Conservation (phyloP, 1,140 invertebrate genomes). For the Neodiprion fabricii region DNA sequence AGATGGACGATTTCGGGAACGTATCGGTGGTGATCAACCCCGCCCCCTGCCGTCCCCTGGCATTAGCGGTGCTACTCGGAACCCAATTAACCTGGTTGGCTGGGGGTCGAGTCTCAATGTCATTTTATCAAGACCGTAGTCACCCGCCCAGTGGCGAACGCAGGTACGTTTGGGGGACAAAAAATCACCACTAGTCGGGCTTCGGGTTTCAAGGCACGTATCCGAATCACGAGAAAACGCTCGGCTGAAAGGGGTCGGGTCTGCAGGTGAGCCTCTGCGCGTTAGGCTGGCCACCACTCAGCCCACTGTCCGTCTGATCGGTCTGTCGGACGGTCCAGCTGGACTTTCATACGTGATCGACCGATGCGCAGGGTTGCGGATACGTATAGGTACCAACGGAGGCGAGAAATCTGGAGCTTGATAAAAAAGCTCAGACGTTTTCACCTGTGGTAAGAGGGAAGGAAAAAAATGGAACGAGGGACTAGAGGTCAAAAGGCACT, state of each 20-base stretch:
- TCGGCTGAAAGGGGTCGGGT: conserved; percentile 8
- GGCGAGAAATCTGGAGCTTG: too few relatives aligned
- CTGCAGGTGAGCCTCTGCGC: not conserved
- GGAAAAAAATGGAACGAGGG: conserved; percentile 25
- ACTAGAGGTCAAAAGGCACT: conserved; percentile 29
- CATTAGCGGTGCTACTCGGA: too few relatives aligned
- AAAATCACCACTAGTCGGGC: not conserved
- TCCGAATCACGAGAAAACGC: conserved; percentile 10
- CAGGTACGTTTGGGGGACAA: not conserved
- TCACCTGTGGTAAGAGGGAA: conserved; percentile 13
- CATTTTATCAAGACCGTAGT: too few relatives aligned
- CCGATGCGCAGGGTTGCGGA: too few relatives aligned
- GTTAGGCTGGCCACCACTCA: not conserved
- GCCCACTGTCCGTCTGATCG: not conserved
- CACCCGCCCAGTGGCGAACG: not conserved
- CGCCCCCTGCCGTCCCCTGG: too few relatives aligned
- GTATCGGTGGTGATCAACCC: too few relatives aligned
- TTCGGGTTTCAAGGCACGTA: conserved; percentile 12
- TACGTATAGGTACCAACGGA: too few relatives aligned
- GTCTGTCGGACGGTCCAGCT: not conserved
- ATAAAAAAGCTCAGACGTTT: too few relatives aligned
- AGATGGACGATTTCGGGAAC: too few relatives aligned
- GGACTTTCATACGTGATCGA: not conserved
- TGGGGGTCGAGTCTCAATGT: too few relatives aligned
- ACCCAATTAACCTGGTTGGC: too few relatives aligned